phyloP scores from a whole-genome alignment of 53 echinoderm and acorn worm genomes.

The Stichopus horrens region DNA sequence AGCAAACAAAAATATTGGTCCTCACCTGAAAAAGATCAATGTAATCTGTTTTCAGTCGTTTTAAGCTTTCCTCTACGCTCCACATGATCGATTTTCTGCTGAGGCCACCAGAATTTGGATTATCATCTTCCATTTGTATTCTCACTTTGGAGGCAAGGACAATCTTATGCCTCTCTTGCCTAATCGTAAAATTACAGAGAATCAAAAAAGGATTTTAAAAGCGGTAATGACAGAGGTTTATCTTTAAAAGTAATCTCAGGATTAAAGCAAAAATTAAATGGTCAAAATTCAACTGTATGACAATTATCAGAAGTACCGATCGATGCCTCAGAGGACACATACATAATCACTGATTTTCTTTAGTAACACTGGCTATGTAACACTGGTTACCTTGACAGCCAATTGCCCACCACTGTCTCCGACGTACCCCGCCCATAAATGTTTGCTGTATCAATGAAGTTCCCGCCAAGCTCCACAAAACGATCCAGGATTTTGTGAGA shows the following conservation, averaged over 20 bases:
- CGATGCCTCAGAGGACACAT: no score
- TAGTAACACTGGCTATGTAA: no score
- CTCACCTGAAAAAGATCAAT: conserved; percentile 78
- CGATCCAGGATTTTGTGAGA: conserved; percentile 60
- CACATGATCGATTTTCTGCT: conserved; percentile 69
- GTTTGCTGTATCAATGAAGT: conserved; percentile 75
- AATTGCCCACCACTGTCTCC: conserved; percentile 63
- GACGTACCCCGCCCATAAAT: conserved; percentile 55
- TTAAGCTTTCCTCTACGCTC: conserved; percentile 77
- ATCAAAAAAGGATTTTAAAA: no score
- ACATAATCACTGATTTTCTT: no score
- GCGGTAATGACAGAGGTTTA: no score
- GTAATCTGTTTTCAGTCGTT: conserved; percentile 73
- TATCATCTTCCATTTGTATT: conserved; percentile 50
- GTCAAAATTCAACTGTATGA: no score
- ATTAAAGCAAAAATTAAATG: no score
- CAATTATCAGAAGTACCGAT: no score
- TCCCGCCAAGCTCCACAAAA: conserved; percentile 62
- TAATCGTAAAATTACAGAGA: neutral
- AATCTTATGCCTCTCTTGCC: conserved; percentile 70
- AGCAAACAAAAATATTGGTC: no score
- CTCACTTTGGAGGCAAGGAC: conserved; percentile 71
- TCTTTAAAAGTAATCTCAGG: no score
- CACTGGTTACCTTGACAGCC: conserved; percentile 63
- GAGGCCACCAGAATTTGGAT: conserved; percentile 66